Conservation (phyloP, 2,888 invertebrate species). For the Hydropsyche betteni region DNA sequence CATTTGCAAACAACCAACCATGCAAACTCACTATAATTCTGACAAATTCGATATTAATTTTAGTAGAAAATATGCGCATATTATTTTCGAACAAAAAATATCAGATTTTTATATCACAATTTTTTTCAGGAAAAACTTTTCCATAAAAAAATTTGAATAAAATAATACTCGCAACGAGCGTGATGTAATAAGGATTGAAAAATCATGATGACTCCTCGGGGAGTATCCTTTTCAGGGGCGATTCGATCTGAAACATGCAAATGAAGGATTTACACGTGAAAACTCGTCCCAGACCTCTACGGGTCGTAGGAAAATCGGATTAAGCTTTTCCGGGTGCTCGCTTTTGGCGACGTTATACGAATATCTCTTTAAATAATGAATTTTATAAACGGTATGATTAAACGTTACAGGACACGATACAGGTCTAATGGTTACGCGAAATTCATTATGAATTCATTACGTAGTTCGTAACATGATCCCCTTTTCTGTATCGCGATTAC, state of each 20-base stretch:
- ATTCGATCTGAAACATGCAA: not conserved
- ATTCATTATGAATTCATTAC: slow-evolving; percentile 36
- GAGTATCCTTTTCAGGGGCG: not conserved
- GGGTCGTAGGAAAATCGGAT: slow-evolving; percentile 7
- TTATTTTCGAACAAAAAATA: no score
- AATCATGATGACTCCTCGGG: no score
- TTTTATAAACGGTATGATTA: not conserved
- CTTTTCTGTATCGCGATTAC: not conserved
- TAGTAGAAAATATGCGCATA: no score
- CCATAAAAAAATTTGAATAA: no score
- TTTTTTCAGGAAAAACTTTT: no score
- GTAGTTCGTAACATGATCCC: slow-evolving; percentile 11
- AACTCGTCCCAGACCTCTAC: not conserved
- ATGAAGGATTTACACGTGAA: not conserved
- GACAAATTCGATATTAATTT: no score
- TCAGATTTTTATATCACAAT: no score
- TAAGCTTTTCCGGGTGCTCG: not conserved
- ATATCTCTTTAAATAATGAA: slow-evolving; percentile 15
- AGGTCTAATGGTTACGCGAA: slow-evolving; percentile 9
- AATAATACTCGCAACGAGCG: no score
- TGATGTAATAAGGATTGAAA: no score
- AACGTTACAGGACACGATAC: slow-evolving; percentile 2
- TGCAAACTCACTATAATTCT: no score
- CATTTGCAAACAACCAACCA: no score
- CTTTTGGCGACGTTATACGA: not conserved